phyloP scores from a whole-genome alignment of 1,140 invertebrate species.

The Drosophila baimaii region DNA sequence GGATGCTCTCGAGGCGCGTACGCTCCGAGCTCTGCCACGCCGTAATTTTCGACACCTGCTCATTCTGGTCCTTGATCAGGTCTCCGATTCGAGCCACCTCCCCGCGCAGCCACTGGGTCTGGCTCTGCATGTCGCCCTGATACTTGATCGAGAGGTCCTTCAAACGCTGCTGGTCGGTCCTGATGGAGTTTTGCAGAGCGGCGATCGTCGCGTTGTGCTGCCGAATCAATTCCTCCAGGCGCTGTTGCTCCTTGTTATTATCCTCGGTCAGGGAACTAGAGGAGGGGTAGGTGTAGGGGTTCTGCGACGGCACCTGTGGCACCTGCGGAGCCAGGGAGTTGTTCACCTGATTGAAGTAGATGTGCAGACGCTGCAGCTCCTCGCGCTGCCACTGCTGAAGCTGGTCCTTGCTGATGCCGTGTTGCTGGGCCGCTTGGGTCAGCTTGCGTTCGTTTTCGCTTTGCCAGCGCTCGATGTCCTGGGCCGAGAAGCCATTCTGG shows the following conservation, averaged over 20 bases:
- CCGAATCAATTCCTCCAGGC: constrained; percentile 67
- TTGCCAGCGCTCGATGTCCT: constrained; percentile 81
- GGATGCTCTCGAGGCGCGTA: constrained; percentile 65
- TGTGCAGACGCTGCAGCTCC: constrained; percentile 67
- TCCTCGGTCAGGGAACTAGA: constrained; percentile 51
- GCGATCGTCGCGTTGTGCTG: constrained; percentile 76
- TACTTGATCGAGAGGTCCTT: constrained; percentile 73
- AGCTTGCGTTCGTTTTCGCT: constrained; percentile 64
- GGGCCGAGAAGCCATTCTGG: constrained; percentile 64
- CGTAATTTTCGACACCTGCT: constrained; percentile 69
- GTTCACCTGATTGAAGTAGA: constrained; percentile 65
- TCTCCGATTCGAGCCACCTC: constrained; percentile 73
- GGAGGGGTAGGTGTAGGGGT: constrained; percentile 11
- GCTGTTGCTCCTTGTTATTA: constrained; percentile 66
- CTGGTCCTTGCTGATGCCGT: constrained; percentile 58
- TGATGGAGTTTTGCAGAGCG: constrained; percentile 71
- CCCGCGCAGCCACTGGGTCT: constrained; percentile 76
- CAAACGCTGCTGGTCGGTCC: constrained; percentile 70
- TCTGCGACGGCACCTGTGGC: constrained; percentile 10
- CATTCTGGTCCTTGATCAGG: constrained; percentile 73
- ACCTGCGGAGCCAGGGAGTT: constrained; percentile 57
- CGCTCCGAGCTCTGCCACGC: constrained; percentile 79
- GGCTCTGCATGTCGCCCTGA: constrained; percentile 76
- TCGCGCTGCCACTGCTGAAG: constrained; percentile 72
- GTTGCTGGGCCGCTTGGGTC: constrained; percentile 50